Evolutionary conservation across 2,113 vertebrate species (phyloP).

Genomic region (Corythaixoides concolor): DNA sequence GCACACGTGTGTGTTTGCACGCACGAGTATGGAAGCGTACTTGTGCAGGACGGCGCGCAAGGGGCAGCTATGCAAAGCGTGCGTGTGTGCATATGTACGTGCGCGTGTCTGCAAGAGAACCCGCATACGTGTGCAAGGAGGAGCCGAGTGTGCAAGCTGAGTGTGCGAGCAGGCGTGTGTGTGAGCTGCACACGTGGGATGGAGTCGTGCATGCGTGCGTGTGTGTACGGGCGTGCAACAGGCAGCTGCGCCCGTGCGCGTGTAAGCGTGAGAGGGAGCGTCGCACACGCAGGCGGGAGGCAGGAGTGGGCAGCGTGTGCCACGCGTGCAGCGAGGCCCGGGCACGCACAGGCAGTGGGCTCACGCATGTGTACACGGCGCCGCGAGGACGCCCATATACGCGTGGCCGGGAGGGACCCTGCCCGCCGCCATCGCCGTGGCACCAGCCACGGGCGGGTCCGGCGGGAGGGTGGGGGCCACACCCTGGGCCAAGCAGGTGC

Average conservation of each 20-base stretch:
- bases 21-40: fast-evolving
- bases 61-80: background rate
- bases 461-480: background rate
- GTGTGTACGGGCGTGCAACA: fast-evolving
- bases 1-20: background rate
- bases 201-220: background rate
- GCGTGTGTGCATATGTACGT: too few relatives aligned
- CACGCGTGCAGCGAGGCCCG: background rate
- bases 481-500: background rate
- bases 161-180: fast-evolving
- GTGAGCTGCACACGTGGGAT: fast-evolving
- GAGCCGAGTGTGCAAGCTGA: background rate
- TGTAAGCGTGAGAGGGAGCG: fast-evolving
- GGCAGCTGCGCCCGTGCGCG: fast-evolving
- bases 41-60: background rate
- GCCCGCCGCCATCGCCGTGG: background rate
- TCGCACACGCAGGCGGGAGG: background rate
- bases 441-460: background rate
- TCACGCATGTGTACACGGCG: background rate
- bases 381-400: fast-evolving
- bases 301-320: background rate
- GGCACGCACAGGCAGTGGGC: fast-evolving
- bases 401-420: background rate
- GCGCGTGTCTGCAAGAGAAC: background rate
- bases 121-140: fast-evolving